Percentiles rank a stretch among this genome's conserved stretches.
phyloP scores from a whole-genome alignment of 2,113 vertebrate species.

The Amblyopsis rosae region DNA sequence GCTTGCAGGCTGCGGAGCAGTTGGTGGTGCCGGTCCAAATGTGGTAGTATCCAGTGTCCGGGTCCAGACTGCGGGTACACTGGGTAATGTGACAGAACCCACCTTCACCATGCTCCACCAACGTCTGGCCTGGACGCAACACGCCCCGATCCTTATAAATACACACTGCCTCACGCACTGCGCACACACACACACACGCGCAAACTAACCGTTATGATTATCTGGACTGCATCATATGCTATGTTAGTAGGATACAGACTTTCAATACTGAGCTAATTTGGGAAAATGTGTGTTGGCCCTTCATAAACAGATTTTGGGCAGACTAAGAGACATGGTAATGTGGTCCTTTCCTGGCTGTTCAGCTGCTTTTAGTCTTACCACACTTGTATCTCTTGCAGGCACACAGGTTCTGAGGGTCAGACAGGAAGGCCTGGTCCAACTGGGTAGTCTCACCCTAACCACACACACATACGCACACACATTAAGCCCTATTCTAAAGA shows the following conservation, averaged over 20 bases:
- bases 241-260: too few relatives aligned
- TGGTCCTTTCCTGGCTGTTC: neutral
- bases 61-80: slow-evolving; percentile 83
- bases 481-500: too few relatives aligned
- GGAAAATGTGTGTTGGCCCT: neutral
- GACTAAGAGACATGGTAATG: neutral
- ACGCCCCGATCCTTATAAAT: slow-evolving; percentile 84
- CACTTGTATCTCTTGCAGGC: slow-evolving; percentile 88
- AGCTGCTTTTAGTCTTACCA: slow-evolving; percentile 75
- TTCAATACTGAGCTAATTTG: too few relatives aligned
- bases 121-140: slow-evolving; percentile 87
- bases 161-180: slow-evolving; percentile 91
- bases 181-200: slow-evolving; percentile 36
- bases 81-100: slow-evolving; percentile 83
- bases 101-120: slow-evolving; percentile 82
- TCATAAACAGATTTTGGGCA: neutral
- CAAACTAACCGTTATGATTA: neutral
- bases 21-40: slow-evolving; percentile 81
- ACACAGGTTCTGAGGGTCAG: slow-evolving; percentile 84
- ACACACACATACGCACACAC: slow-evolving; percentile 17
- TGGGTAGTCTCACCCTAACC: slow-evolving; percentile 87
- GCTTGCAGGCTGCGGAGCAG: slow-evolving; percentile 86
- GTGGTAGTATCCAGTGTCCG: slow-evolving; percentile 82
- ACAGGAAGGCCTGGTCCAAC: slow-evolving; percentile 82
- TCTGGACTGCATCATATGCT: too few relatives aligned